These are phyloP conservation scores for Andrena trimmerana DNA, from an alignment of 2,888 invertebrate genomes.

Conservation along the genomic window DNA sequence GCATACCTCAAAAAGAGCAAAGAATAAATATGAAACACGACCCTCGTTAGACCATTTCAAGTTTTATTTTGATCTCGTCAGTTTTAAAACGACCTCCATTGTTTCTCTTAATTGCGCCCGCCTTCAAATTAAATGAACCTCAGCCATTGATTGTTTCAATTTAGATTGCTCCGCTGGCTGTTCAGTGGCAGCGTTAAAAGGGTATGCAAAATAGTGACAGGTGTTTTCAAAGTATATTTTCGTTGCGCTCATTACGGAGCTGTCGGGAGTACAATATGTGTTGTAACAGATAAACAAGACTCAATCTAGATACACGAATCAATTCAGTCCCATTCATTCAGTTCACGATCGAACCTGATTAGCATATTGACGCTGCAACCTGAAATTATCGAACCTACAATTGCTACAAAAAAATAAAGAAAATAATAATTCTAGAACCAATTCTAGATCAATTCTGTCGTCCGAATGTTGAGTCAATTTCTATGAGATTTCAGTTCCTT, in stretches of 20 bases:
- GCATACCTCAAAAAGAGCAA: background rate
- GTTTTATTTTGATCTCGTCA: background rate
- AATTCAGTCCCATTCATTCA: background rate
- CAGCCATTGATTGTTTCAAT: background rate
- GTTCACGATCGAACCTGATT: too few species aligned
- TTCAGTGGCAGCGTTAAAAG: background rate
- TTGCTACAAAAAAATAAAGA: too few species aligned
- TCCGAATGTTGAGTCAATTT: too few species aligned
- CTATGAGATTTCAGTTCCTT: too few species aligned
- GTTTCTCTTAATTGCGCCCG: background rate
- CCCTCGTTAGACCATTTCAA: background rate
- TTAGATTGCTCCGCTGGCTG: background rate
- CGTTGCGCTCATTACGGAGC: slow-evolving; percentile 18
- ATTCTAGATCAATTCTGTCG: too few species aligned
- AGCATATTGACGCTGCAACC: too few species aligned
- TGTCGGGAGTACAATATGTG: slow-evolving; percentile 21
- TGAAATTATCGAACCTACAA: too few species aligned
- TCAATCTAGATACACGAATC: slow-evolving; percentile 8
- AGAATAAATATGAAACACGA: background rate
- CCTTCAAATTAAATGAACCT: background rate
- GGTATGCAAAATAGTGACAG: slow-evolving; percentile 7
- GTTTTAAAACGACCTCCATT: background rate
- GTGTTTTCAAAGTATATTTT: slow-evolving; percentile 1
- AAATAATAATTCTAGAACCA: too few species aligned
- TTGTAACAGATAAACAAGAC: slow-evolving; percentile 27